These are phyloP conservation scores for Erinaceus europaeus DNA, from an alignment of 2,113 vertebrate species.

Conservation along the genomic window DNA sequence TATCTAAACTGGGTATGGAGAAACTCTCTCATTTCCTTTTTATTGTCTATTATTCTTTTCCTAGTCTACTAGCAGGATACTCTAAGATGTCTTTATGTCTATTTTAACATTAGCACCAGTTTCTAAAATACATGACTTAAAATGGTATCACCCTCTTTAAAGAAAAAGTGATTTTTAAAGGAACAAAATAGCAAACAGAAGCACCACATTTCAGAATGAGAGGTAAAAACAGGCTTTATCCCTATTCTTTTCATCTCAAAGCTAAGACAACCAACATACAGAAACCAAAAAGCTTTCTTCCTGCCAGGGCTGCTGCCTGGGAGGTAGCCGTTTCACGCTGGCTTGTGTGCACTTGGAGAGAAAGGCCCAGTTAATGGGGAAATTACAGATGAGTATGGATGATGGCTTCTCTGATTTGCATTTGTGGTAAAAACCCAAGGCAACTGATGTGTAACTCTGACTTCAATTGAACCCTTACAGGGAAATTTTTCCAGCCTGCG, in stretches of 20 bases:
- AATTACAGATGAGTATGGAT: slow-evolving; percentile 58
- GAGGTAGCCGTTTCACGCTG: slow-evolving; percentile 48
- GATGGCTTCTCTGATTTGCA: slow-evolving; percentile 62
- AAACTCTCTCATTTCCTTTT: slow-evolving; percentile 52
- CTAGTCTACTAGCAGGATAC: slow-evolving; percentile 21
- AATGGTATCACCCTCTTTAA: slow-evolving; percentile 26
- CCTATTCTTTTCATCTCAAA: slow-evolving; percentile 9
- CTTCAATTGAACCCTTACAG: slow-evolving; percentile 55
- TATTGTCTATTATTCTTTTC: slow-evolving; percentile 43
- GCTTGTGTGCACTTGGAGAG: background rate
- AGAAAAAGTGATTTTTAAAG: slow-evolving; percentile 36
- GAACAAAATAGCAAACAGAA: slow-evolving; percentile 2
- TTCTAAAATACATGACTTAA: slow-evolving; percentile 36
- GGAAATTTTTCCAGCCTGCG: slow-evolving; percentile 62
- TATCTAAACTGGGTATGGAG: slow-evolving; percentile 19
- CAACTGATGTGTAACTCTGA: slow-evolving; percentile 60
- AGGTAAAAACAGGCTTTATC: background rate
- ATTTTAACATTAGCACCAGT: slow-evolving; percentile 37
- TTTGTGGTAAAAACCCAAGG: slow-evolving; percentile 62
- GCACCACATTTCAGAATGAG: slow-evolving; percentile 30
- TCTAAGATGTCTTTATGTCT: slow-evolving; percentile 26
- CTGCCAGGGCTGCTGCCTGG: slow-evolving; percentile 39
- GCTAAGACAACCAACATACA: background rate
- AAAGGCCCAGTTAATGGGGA: slow-evolving; percentile 51
- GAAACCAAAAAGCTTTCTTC: background rate